These are phyloP conservation scores for Myrmecobius fasciatus DNA, from an alignment of 2,113 vertebrate species.

Conservation along the genomic window DNA sequence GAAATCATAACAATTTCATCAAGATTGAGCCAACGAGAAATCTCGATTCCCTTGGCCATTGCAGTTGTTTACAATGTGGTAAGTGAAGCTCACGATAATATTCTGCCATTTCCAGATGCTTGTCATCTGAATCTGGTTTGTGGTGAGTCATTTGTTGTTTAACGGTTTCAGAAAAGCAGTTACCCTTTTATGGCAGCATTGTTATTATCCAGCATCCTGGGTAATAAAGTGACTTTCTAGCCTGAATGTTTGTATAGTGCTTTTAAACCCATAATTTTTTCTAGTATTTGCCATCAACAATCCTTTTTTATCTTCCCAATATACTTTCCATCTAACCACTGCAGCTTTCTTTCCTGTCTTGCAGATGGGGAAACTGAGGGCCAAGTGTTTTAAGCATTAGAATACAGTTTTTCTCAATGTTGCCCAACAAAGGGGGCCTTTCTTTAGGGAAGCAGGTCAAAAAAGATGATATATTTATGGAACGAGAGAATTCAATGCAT, in stretches of 20 bases:
- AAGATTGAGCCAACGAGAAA: not conserved
- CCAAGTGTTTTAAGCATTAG: not conserved
- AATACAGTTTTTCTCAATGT: not conserved
- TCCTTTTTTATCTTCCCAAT: conserved; percentile 13
- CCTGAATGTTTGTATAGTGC: not conserved
- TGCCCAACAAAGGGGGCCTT: not conserved
- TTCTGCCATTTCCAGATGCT: not conserved
- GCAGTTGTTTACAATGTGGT: not conserved
- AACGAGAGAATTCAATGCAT: conserved; percentile 2
- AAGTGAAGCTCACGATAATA: not conserved
- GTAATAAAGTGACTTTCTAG: not conserved
- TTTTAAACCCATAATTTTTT: not conserved
- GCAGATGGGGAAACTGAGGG: not conserved
- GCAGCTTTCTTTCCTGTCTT: not conserved
- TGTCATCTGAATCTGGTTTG: not conserved
- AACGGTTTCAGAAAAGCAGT: not conserved
- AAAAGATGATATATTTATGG: conserved; percentile 9
- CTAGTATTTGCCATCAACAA: conserved; percentile 4
- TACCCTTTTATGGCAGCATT: not conserved
- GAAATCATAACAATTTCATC: not conserved
- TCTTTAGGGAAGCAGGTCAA: not conserved
- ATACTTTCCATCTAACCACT: conserved; percentile 4
- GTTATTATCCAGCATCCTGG: not conserved
- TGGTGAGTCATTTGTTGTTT: not conserved
- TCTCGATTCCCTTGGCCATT: not conserved